A percentile compares a stretch with the other conserved stretches of the same genome.
phyloP scores from a whole-genome alignment of 2,113 vertebrate species.

The Empidonax traillii region DNA sequence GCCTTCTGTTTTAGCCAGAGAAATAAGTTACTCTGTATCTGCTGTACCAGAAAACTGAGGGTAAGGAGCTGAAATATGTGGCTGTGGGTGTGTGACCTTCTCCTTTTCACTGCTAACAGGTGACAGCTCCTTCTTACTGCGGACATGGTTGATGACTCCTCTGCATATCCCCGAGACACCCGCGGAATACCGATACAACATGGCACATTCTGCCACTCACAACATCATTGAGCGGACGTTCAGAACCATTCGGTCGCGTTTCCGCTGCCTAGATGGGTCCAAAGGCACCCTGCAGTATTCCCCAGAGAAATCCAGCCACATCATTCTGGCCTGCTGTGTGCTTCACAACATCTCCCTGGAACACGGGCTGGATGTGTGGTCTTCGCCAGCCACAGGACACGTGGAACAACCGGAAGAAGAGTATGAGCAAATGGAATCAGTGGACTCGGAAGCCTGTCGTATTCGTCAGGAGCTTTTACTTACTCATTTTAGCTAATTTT shows the following conservation, averaged over 20 bases:
- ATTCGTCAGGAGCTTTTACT: constrained; percentile 84
- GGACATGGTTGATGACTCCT: constrained; percentile 92
- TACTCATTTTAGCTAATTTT: constrained; percentile 84
- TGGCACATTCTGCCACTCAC: constrained; percentile 87
- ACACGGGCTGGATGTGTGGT: constrained; percentile 90
- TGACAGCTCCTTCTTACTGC: constrained; percentile 85
- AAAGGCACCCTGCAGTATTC: constrained; percentile 94
- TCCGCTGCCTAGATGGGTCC: constrained; percentile 91
- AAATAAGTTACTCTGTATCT: neutral
- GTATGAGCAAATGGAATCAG: constrained; percentile 79
- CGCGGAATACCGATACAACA: constrained; percentile 87
- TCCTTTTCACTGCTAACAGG: constrained; percentile 68
- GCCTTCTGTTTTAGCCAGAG: neutral
- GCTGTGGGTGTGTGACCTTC: neutral
- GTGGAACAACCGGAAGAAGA: constrained; percentile 82
- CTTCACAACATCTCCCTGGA: constrained; percentile 94
- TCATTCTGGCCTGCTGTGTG: constrained; percentile 93
- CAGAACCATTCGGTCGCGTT: constrained; percentile 86
- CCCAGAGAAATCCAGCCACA: constrained; percentile 91
- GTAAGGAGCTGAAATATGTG: neutral
- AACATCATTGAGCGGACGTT: constrained; percentile 88
- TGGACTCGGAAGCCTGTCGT: constrained; percentile 84
- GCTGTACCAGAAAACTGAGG: neutral
- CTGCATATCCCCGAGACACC: constrained; percentile 84
- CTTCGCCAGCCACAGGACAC: constrained; percentile 76